These are phyloP conservation scores for Alosa alosa DNA, from an alignment of 2,113 vertebrate genomes.

Conservation along the genomic window DNA sequence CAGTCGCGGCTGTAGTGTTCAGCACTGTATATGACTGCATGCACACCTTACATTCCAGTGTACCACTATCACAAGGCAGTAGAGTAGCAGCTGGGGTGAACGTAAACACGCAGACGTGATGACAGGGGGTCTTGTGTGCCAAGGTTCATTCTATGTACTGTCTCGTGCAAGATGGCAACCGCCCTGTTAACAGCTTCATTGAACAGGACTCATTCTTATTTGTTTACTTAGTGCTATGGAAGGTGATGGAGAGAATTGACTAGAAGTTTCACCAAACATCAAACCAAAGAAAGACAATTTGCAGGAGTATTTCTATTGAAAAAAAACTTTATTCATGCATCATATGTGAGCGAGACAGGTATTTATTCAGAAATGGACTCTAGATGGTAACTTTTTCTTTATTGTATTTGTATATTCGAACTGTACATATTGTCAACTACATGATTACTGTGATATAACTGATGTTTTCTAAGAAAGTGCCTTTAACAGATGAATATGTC, in stretches of 20 bases:
- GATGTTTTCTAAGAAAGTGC: neutral
- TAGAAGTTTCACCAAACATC: neutral
- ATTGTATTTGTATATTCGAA: conserved; percentile 18
- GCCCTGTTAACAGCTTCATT: neutral
- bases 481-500: conserved; percentile 14
- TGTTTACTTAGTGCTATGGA: neutral
- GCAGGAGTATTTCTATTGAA: neutral
- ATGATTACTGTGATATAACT: conserved; percentile 18
- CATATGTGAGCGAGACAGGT: neutral
- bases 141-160: neutral
- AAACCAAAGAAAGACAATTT: conserved; percentile 4
- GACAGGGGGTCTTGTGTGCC: neutral
- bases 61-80: neutral
- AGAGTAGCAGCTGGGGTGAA: neutral
- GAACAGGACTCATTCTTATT: neutral
- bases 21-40: neutral
- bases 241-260: neutral
- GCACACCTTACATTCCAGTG: neutral
- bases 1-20: neutral
- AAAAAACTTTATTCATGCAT: neutral
- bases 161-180: neutral
- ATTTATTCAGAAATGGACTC: neutral
- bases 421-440: conserved; percentile 17
- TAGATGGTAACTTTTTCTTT: conserved; percentile 6
- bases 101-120: neutral